Evolutionary conservation across 1,140 invertebrate species (phyloP), one percentile per base, ranked within the genome.

Genomic region (Drosophila melanica): DNA sequence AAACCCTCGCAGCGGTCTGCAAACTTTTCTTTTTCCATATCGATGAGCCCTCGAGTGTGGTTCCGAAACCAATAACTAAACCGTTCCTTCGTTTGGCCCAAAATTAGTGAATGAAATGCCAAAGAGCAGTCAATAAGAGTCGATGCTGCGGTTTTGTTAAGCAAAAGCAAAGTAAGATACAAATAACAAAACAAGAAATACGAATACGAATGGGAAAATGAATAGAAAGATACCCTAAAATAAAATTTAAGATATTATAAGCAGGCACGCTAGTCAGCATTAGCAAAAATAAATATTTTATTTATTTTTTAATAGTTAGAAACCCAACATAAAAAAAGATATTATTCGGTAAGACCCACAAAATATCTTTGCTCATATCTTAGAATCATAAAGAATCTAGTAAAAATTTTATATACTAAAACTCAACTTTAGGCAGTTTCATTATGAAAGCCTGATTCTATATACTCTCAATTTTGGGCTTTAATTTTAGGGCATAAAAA

Each of bases 31-130:
- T 75, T 66, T 57, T 57, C 69, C 63, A 64, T 58, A 71, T 66
- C 53, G 69, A 37, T 51, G 45, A 58, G 53, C 54, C 54, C 54
- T 72, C 47, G 54, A 72, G 63, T 58, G 39, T 71, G 39, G 48
- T n/a, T 47, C 51, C 30, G n/a, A 62, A 75, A 75, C 66, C 71
- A 75, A 75, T 75, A 75, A 75, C 71, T 75, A 75, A 75, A 57
- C 45, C 23, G 42, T 12, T 47, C 27, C 5, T 27, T 20, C 50
- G 20, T 51, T 53, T 55, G 27, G 55, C 54, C 54, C 33, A 75
- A 75, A 75, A 75, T 75, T 75, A 75, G 71, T 75, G 66, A 62
- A 69, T 69, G 51, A 69, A 75, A 75, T 51, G 66, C 65, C 65
- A 75, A 75, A 75, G 51, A 63, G 51, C 44, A 75, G 51, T 54